A percentile compares a stretch with the other conserved stretches of the same genome.
phyloP scores from a whole-genome alignment of 1,140 invertebrate genomes.

The Brachystomella parvula region DNA sequence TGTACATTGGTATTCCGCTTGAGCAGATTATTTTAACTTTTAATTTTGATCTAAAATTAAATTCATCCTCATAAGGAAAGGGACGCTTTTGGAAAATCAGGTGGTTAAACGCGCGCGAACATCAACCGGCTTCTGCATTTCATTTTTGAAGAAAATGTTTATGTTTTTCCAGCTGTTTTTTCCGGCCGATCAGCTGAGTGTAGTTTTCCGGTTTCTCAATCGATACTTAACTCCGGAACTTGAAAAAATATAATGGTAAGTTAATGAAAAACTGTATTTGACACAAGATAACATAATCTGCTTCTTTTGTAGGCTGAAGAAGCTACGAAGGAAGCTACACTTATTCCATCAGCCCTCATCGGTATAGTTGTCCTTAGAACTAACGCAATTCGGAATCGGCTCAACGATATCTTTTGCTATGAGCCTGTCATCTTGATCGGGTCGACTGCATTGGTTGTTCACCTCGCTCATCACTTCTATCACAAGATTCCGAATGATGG shows the following conservation, averaged over 20 bases:
- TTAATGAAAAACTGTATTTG: neutral
- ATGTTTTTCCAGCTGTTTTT: too few relatives aligned
- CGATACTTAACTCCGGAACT: neutral
- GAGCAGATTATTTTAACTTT: too few relatives aligned
- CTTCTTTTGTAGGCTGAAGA: neutral
- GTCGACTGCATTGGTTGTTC: constrained; percentile 21
- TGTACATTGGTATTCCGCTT: too few relatives aligned
- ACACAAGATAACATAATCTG: neutral
- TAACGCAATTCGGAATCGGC: neutral
- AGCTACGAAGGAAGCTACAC: neutral
- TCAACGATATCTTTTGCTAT: constrained; percentile 26
- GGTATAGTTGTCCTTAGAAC: neutral
- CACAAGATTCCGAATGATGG: constrained; percentile 29
- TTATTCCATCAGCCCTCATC: neutral
- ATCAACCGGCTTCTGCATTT: too few relatives aligned
- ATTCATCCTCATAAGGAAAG: too few relatives aligned
- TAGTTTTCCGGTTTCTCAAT: too few relatives aligned
- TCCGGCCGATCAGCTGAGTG: too few relatives aligned
- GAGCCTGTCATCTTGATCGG: constrained; percentile 33
- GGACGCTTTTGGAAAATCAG: too few relatives aligned
- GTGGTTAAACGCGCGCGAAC: too few relatives aligned
- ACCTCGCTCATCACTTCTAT: constrained; percentile 15
- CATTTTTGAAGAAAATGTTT: too few relatives aligned
- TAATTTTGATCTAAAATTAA: too few relatives aligned
- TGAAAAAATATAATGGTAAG: neutral